Conservation (phyloP, 2,888 invertebrate species). For the Oegoconia quadripuncta region DNA sequence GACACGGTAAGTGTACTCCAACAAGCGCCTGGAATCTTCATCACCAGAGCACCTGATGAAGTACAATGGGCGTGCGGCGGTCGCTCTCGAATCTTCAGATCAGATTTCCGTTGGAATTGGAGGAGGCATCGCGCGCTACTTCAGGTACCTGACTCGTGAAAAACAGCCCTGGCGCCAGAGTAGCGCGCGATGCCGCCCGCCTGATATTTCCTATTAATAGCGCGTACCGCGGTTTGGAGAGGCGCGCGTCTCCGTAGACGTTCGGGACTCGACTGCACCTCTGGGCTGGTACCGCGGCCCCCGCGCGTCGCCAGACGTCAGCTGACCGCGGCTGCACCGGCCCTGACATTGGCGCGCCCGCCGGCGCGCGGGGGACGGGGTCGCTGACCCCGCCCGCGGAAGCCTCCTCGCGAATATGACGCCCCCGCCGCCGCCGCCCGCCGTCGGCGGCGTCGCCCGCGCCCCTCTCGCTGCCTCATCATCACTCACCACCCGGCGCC, state of each 20-base stretch:
- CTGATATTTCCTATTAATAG: constrained; percentile 48
- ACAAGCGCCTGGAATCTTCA: constrained; percentile 96
- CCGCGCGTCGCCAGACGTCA: constrained; percentile 78
- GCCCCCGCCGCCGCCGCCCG: constrained; percentile 19
- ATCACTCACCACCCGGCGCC: constrained; percentile 31
- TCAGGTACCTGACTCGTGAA: constrained; percentile 97
- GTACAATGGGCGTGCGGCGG: constrained; percentile 98
- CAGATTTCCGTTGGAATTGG: constrained; percentile 20
- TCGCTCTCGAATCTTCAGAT: constrained; percentile 33
- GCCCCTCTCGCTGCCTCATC: constrained; percentile 16
- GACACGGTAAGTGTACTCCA: constrained; percentile 98
- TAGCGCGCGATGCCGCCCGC: constrained; percentile 85
- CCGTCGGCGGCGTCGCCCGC: constrained; percentile 16
- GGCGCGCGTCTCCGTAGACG: constrained; percentile 55
- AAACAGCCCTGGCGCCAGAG: constrained; percentile 92
- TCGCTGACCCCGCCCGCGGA: constrained; percentile 31
- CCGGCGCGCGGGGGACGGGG: constrained; percentile 58
- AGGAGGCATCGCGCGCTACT: constrained; percentile 93
- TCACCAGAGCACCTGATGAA: constrained; percentile 99
- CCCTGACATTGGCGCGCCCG: constrained; percentile 78
- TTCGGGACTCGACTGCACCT: constrained; percentile 68
- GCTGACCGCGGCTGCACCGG: constrained; percentile 78
- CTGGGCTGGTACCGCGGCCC: constrained; percentile 54
- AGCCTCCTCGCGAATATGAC: constrained; percentile 25
- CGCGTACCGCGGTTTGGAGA: constrained; percentile 41